phyloP scores from a whole-genome alignment of 1,140 invertebrate genomes.

The Ladona fulva region DNA sequence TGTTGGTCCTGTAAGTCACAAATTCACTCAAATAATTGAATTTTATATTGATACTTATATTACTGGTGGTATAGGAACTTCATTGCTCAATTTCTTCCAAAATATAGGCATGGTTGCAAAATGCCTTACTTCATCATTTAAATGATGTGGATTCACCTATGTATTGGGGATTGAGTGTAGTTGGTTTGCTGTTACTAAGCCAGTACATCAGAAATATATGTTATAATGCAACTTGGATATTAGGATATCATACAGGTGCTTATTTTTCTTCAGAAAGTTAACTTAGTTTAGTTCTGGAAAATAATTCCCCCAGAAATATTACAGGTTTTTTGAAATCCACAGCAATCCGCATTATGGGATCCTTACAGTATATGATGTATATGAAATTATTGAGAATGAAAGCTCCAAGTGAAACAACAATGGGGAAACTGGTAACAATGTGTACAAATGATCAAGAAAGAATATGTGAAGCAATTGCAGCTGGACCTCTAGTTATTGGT shows the following conservation, averaged over 20 bases:
- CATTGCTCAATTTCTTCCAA: not conserved
- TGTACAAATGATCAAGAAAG: slow-evolving; percentile 27
- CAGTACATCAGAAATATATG: not conserved
- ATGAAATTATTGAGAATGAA: slow-evolving; percentile 23
- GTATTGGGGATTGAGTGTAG: not conserved
- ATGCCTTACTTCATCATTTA: not conserved
- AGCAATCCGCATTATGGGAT: slow-evolving; percentile 23
- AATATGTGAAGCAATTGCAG: slow-evolving; percentile 25
- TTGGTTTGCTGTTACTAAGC: not conserved
- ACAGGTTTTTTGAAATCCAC: too few species aligned
- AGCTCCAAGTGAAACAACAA: slow-evolving; percentile 20
- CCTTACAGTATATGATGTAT: slow-evolving; percentile 25
- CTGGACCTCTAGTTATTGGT: slow-evolving; percentile 23
- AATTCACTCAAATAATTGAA: too few species aligned
- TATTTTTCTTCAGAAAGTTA: not conserved
- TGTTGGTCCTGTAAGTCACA: slow-evolving; percentile 47
- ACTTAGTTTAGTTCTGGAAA: too few species aligned
- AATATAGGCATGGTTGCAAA: not conserved
- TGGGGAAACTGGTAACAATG: slow-evolving; percentile 24
- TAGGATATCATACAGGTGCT: not conserved
- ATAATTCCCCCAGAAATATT: too few species aligned
- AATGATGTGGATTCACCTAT: not conserved
- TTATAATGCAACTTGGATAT: not conserved
- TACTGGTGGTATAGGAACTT: not conserved
- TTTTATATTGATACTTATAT: slow-evolving; percentile 17